Evolutionary conservation across 2,797 vertebrate species (phyloP).

Genomic region (Hirundo rustica): DNA sequence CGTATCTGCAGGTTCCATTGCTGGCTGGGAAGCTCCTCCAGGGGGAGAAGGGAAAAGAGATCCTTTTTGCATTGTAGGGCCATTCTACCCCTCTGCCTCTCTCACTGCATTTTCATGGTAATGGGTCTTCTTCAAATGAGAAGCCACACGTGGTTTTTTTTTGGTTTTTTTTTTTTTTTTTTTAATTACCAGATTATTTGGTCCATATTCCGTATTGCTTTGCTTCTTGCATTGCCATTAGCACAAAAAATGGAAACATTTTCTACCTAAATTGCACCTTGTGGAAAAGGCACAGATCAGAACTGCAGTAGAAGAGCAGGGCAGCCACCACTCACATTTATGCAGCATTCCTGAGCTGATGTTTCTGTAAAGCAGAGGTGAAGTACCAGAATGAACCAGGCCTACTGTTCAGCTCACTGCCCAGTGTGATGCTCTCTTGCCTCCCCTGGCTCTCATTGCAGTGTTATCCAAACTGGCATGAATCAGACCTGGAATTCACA

Average conservation of each 20-base stretch:
- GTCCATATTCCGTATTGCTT: neutral
- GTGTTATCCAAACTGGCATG: neutral
- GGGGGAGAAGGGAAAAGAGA: neutral
- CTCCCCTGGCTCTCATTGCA: neutral
- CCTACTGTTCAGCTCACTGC: neutral
- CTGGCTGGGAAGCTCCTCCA: accelerated
- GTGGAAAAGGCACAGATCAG: neutral
- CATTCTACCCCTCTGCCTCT: neutral
- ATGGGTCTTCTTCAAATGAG: neutral
- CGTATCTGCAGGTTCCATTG: accelerated
- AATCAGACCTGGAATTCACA: slow-evolving; percentile 6
- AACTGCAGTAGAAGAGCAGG: neutral
- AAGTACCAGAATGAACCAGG: accelerated
- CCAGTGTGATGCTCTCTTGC: neutral
- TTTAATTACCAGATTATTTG: neutral
- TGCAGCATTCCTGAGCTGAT: neutral
- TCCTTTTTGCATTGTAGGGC: neutral
- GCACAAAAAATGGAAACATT: neutral
- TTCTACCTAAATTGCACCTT: neutral
- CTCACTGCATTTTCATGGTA: neutral
- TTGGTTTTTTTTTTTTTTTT: too few species aligned
- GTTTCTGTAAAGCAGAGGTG: neutral
- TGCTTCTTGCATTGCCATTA: neutral
- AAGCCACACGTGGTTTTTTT: neutral
- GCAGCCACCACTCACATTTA: neutral